Base-by-base conservation (phyloP, 2,113 vertebrate species). In the Lates calcarifer region DNA sequence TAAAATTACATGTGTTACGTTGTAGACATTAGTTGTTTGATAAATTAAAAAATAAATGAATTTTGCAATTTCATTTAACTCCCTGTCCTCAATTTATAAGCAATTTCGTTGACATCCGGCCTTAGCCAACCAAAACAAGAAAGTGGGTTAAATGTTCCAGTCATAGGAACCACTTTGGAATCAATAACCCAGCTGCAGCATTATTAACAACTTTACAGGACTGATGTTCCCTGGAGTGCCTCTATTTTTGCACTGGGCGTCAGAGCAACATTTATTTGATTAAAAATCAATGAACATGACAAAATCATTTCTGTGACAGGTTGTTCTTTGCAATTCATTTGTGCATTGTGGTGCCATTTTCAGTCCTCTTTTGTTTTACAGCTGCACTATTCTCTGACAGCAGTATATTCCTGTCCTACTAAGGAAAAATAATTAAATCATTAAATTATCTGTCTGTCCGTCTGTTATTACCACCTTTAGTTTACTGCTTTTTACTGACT, bases 211-310 rank as follows among this genome's bases (percentile, higher is more conserved):
- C 29, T 70, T 43, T 11, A 22, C 31, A 57, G 64, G 10, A 43
- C 63, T 81, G 12, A 75, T 78, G 33, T 83, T 76, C 69, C 69
- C 45, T 31, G n/a, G 20, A 71, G 65, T 57, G 66, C 31, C 14
- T 79, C 66, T 79, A 35, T 82, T 87, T 81, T 65, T 83, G 26
- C 56, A 17, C 31, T 61, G 29, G 53, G 66, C 0, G 6, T 65
- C 65, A 78, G 33, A 80, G 73, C 61, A 62, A 29, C 13, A 2
- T 69, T 82, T 57, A 67, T 58, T 67, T 79, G 55, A 80, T 83
- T 61, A 81, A 82, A 84, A 89, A 74, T 79, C 70, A 71, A 64
- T 75, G 56, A 86, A 84, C 29, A 73, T 61, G 51, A 77, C 47
- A 12, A 51, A 18, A 86, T 69, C 6, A 71, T 61, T 77, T 68